Percentiles rank a stretch among this genome's conserved stretches.
These are phyloP conservation scores for Cryptophagus acutangulus DNA, from an alignment of 2,888 invertebrate species.

Conservation along the genomic window DNA sequence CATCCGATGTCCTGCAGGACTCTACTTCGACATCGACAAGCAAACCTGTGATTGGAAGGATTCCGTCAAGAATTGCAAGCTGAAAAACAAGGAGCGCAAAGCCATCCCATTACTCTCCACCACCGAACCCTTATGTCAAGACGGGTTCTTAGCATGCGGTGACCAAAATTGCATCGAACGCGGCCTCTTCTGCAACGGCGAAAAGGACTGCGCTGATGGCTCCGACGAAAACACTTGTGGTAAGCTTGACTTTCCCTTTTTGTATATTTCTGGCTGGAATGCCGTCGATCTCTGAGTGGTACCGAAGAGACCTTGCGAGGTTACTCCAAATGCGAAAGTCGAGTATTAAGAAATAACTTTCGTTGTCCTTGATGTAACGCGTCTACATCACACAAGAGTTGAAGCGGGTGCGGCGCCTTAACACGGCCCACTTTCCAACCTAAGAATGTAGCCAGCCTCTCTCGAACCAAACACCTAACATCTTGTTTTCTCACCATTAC, in stretches of 20 bases:
- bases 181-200: conserved; percentile 89
- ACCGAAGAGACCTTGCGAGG: conserved; percentile 34
- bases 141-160: conserved; percentile 82
- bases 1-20: conserved; percentile 86
- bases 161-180: conserved; percentile 82
- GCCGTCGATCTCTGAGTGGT: conserved; percentile 9
- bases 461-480: conserved; percentile 30
- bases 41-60: conserved; percentile 95
- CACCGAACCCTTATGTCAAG: conserved; percentile 84
- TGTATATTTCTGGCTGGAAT: conserved; percentile 20
- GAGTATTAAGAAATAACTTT: conserved; percentile 41
- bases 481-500: conserved; percentile 29
- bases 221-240: conserved; percentile 89
- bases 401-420: conserved; percentile 32
- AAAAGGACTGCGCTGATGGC: conserved; percentile 82
- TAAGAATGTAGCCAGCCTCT: conserved; percentile 24
- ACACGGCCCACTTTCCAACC: conserved; percentile 38
- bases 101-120: conserved; percentile 82
- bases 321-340: conserved; percentile 40
- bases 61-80: conserved; percentile 87
- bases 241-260: conserved; percentile 52
- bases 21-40: conserved; percentile 90
- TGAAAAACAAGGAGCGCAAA: conserved; percentile 84
- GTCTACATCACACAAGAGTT: conserved; percentile 29
- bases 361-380: conserved; percentile 42